Conservation (phyloP, 2,797 vertebrate genomes). For the Lindbergichthys nudifrons region DNA sequence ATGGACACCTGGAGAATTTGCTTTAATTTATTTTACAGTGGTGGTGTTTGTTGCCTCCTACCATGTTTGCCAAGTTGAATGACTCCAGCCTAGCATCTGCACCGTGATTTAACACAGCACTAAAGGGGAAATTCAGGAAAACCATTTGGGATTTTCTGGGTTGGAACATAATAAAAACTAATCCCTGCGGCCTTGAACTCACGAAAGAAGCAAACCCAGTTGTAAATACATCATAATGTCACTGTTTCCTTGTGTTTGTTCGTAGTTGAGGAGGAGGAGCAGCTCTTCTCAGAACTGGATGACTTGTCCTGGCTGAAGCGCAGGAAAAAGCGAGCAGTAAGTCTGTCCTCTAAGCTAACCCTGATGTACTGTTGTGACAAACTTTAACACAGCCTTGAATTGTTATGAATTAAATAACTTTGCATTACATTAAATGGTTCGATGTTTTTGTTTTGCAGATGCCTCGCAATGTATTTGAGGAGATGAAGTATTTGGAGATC, state of each 20-base stretch:
- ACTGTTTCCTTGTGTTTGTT: constrained; percentile 59
- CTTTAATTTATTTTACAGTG: not conserved
- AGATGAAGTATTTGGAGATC: constrained; percentile 97
- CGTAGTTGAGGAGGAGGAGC: constrained; percentile 82
- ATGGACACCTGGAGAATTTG: not conserved
- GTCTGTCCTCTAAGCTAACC: constrained; percentile 65
- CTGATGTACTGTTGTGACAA: constrained; percentile 27
- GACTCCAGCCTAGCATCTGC: not conserved
- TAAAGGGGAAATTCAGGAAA: constrained; percentile 17
- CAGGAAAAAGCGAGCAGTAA: constrained; percentile 94
- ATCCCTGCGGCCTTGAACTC: constrained; percentile 10
- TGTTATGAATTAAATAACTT: constrained; percentile 8
- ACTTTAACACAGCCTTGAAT: constrained; percentile 16
- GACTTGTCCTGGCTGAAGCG: constrained; percentile 92
- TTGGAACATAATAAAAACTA: not conserved
- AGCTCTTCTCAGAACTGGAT: constrained; percentile 84
- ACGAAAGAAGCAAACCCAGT: not conserved
- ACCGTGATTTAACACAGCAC: not conserved
- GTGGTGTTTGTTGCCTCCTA: not conserved
- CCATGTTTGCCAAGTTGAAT: not conserved
- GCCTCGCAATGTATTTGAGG: constrained; percentile 93
- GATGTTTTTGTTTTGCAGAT: constrained; percentile 81
- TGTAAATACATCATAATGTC: constrained; percentile 40
- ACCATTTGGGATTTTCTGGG: constrained; percentile 13
- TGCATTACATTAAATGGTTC: not conserved